A percentile compares a stretch with the other conserved stretches of the same genome.
These are phyloP conservation scores for Momotus momota DNA, from an alignment of 2,797 vertebrate species.

Conservation along the genomic window DNA sequence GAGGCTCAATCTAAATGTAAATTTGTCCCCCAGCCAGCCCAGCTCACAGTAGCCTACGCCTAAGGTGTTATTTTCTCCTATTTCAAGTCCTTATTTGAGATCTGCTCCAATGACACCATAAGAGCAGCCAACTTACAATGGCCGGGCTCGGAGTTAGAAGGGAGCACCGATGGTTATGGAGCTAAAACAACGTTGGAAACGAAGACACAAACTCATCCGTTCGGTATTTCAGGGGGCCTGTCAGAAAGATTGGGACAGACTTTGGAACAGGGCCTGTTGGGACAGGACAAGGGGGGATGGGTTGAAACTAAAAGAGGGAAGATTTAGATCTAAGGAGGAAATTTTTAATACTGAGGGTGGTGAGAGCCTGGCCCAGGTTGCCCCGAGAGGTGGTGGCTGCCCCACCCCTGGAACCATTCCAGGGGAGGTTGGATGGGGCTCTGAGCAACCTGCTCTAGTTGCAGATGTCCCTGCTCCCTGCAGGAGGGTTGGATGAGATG, in stretches of 20 bases:
- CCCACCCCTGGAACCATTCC: background rate
- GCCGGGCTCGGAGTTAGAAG: background rate
- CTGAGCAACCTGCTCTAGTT: background rate
- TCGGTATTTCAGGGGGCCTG: background rate
- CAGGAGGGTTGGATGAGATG: background rate
- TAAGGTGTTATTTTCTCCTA: slow-evolving; percentile 25
- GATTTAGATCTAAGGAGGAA: too few species aligned
- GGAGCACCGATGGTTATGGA: background rate
- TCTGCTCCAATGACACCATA: background rate
- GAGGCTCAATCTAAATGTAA: slow-evolving; percentile 56
- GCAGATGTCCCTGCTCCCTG: background rate
- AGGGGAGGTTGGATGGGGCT: background rate
- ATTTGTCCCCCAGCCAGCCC: background rate
- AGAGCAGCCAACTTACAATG: background rate
- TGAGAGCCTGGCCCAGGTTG: background rate
- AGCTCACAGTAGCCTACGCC: slow-evolving; percentile 21
- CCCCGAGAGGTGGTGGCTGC: background rate
- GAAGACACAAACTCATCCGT: background rate
- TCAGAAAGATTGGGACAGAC: too few species aligned
- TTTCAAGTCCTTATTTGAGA: slow-evolving; percentile 21
- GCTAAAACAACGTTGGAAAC: background rate
- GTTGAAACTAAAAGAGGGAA: too few species aligned
- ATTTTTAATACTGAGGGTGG: background rate
- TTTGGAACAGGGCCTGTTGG: too few species aligned
- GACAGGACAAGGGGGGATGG: too few species aligned